Evolutionary conservation across 2,113 vertebrate species (phyloP).

Genomic region (Prietella phreatophila): DNA sequence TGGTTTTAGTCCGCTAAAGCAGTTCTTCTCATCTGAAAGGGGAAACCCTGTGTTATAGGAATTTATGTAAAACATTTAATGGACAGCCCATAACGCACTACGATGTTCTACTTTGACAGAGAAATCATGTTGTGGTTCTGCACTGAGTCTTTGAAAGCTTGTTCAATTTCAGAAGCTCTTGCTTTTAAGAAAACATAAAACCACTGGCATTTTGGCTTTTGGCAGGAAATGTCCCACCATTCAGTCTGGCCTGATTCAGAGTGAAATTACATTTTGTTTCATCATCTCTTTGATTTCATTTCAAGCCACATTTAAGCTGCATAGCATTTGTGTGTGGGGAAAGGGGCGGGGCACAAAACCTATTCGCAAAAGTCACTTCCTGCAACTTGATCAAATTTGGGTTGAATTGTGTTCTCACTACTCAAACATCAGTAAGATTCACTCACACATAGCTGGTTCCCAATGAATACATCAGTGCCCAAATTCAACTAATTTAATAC

Average conservation of each 20-base stretch:
- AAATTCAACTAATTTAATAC: background rate
- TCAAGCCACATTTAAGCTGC: background rate
- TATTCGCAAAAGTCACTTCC: background rate
- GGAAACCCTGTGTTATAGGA: background rate
- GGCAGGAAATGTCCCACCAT: background rate
- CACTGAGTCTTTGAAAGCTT: background rate
- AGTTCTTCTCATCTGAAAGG: background rate
- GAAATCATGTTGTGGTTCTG: background rate
- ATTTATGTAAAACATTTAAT: background rate
- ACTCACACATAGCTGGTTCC: background rate
- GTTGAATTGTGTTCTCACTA: background rate
- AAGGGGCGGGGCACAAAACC: background rate
- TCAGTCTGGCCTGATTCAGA: background rate
- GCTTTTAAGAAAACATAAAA: background rate
- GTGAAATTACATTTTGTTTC: background rate
- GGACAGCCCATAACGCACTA: background rate
- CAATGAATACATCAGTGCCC: background rate
- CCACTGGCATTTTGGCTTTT: background rate
- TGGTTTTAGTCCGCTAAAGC: background rate
- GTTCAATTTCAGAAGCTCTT: background rate
- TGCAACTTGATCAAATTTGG: background rate
- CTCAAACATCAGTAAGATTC: background rate
- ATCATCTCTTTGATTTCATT: background rate
- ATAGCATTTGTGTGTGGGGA: background rate
- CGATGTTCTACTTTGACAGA: background rate